Evolutionary conservation across 2,888 invertebrate species (phyloP).

Genomic region (Lasioglossum lativentre): DNA sequence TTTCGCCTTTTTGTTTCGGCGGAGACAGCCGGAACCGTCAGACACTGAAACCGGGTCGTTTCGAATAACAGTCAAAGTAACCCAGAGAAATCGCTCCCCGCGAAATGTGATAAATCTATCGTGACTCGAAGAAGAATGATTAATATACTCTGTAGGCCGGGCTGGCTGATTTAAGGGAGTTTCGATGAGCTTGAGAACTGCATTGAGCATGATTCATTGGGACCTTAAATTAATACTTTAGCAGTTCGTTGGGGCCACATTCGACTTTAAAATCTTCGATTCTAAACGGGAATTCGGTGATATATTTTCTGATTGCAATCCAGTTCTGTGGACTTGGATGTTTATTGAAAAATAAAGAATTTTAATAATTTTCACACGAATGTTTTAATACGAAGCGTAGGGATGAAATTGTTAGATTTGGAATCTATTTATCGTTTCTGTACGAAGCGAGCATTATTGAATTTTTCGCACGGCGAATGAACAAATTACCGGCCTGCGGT

Average conservation of each 20-base stretch:
- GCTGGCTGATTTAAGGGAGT: neutral
- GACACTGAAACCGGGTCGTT: constrained; percentile 42
- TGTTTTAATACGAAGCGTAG: too few relatives aligned
- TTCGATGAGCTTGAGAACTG: neutral
- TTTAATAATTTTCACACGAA: too few relatives aligned
- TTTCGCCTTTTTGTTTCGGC: constrained; percentile 20
- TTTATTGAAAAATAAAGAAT: too few relatives aligned
- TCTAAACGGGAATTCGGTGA: neutral
- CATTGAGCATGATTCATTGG: neutral
- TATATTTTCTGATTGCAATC: neutral
- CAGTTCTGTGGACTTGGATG: too few relatives aligned
- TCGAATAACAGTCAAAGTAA: constrained; percentile 39
- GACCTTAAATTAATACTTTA: neutral
- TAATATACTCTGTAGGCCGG: neutral
- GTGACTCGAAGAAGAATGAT: constrained; percentile 23
- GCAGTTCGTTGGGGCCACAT: neutral
- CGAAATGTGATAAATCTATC: constrained; percentile 60
- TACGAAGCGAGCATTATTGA: constrained; percentile 21
- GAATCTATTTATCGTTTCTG: neutral
- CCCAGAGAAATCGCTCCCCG: constrained; percentile 10
- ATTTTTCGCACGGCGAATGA: constrained; percentile 55
- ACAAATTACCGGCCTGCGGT: constrained; percentile 57
- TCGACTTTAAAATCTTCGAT: neutral
- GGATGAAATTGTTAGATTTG: too few relatives aligned
- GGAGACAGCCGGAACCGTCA: constrained; percentile 19